A percentile compares a stretch with the other conserved stretches of the same genome.
Evolutionary conservation across 2,797 vertebrate genomes (phyloP).

Genomic region (Erethizon dorsatum): DNA sequence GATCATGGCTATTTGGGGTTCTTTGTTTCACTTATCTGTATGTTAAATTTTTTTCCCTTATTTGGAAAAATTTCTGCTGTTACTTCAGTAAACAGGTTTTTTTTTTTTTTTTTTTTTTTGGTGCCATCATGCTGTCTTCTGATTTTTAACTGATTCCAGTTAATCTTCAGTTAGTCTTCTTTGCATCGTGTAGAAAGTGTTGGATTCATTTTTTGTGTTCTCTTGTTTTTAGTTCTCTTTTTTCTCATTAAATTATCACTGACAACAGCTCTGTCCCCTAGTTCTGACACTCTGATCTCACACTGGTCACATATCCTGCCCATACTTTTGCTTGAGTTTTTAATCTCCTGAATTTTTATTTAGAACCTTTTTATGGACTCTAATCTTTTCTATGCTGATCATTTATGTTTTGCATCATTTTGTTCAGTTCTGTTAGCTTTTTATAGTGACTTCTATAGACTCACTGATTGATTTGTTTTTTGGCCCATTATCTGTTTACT

Average conservation of each 20-base stretch:
- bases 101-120: background rate
- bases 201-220: background rate
- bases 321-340: background rate
- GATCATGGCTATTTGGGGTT: background rate
- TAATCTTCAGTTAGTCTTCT: background rate
- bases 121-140: background rate
- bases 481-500: background rate
- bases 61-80: background rate
- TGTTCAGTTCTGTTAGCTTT: background rate
- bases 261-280: background rate
- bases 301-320: background rate
- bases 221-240: background rate
- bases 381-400: background rate
- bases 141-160: background rate
- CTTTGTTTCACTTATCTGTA: background rate
- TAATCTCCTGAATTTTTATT: background rate
- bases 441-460: background rate
- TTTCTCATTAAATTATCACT: background rate
- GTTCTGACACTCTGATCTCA: background rate
- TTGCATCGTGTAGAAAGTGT: background rate
- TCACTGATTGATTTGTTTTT: background rate
- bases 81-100: background rate
- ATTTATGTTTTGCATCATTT: background rate
- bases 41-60: background rate
- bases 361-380: background rate